Base-by-base conservation (phyloP, 1,140 invertebrate species). In the Drosophila pectinifera region DNA sequence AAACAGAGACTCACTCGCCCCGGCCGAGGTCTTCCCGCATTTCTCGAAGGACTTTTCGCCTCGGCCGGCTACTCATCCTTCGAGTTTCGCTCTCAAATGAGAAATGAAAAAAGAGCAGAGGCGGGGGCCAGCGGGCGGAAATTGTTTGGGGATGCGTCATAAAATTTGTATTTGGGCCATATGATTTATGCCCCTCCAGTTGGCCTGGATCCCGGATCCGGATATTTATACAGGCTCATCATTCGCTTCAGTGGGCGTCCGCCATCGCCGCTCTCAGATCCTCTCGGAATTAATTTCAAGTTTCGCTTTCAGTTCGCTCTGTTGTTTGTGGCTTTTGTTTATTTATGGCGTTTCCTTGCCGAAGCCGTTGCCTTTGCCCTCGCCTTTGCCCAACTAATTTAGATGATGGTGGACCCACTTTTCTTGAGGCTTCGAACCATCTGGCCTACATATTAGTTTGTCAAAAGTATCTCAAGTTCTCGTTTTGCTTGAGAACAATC, bases 221-320 rank as follows among this genome's bases (percentile, higher is more conserved):
- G 46, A 57, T 83, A 78, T 79, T 79, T 78, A 67, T 70, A 75
- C 46, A 75, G 80, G 75, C 80, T 81, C 79, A 82, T 73, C 65
- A 78, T 63, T 67, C 65, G 65, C 63, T 62, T 42, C 69, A 56
- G 61, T 67, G 61, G 45, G 39, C 18, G 42, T 31, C 28, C 28
- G 28, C 28, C 28, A 31, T 31, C 28, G 42, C 14, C 49, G 28
- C 49, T 14, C 36, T 13, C 26, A 53, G 41, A 63, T 63, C 48
- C 74, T 45, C 46, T 43, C 24, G 63, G 70, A 75, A 86, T 86
- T 88, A 88, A 88, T 86, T 86, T 84, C 82, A 77, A 85, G 74
- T 80, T 86, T 82, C 78, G 62, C 82, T 86, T 86, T 86, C 78
- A 78, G 73, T 81, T 62, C 26, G 49, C 61, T 51, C 51, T 38